Percentiles rank a stretch among this genome's conserved stretches.
Evolutionary conservation across 2,888 invertebrate genomes (phyloP).

Genomic region (Epistrophella euchroma): DNA sequence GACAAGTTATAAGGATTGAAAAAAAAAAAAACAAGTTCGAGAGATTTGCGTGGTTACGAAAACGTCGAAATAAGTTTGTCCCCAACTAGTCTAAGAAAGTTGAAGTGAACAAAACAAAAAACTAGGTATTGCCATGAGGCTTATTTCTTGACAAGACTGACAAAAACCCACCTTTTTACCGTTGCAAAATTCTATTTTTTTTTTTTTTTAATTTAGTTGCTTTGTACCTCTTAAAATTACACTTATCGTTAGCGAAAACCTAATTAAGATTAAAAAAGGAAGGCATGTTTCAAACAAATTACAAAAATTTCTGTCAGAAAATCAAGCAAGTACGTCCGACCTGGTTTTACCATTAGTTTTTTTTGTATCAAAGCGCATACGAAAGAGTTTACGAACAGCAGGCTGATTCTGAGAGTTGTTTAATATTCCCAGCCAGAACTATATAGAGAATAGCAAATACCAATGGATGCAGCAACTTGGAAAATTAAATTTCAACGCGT

Average conservation of each 20-base stretch:
- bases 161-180: too few relatives aligned
- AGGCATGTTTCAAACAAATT: too few relatives aligned
- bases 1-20: background rate
- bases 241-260: too few relatives aligned
- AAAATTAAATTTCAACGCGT: constrained; percentile 54
- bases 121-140: too few relatives aligned
- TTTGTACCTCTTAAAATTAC: too few relatives aligned
- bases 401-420: constrained; percentile 22
- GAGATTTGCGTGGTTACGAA: background rate
- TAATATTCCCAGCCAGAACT: constrained; percentile 17
- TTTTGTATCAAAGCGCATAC: background rate
- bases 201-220: too few relatives aligned
- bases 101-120: too few relatives aligned
- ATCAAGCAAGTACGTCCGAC: background rate
- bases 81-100: too few relatives aligned
- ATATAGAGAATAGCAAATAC: background rate
- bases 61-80: background rate
- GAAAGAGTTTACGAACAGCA: background rate
- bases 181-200: too few relatives aligned
- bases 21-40: background rate
- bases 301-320: background rate
- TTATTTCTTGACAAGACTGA: too few relatives aligned
- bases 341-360: rapidly evolving
- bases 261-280: too few relatives aligned
- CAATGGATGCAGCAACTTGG: constrained; percentile 27